These are phyloP conservation scores for Heterotis niloticus DNA, from an alignment of 2,113 vertebrate genomes.

Conservation along the genomic window DNA sequence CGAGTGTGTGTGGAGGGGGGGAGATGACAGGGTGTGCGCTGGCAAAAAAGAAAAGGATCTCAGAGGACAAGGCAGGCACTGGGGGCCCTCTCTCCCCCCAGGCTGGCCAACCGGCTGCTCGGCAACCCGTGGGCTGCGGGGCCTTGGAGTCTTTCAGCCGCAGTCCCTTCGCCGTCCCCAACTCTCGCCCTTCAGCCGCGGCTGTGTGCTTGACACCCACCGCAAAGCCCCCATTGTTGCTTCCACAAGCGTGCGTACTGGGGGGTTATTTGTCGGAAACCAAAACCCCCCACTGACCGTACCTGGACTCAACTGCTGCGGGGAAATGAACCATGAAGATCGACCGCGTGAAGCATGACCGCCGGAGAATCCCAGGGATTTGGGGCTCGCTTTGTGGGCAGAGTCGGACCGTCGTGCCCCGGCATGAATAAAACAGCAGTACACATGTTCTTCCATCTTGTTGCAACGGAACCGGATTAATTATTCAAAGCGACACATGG, in stretches of 20 bases:
- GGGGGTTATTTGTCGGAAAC: slow-evolving; percentile 9
- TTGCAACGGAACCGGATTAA: slow-evolving; percentile 24
- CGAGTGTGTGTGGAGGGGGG: background rate
- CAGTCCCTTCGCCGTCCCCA: background rate
- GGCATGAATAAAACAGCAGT: slow-evolving; percentile 31
- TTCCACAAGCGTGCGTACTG: background rate
- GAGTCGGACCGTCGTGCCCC: background rate
- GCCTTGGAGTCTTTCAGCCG: background rate
- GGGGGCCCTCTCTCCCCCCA: background rate
- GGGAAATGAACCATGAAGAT: background rate
- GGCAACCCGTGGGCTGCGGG: background rate
- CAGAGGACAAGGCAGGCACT: background rate
- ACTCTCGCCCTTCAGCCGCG: background rate
- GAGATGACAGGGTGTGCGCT: background rate
- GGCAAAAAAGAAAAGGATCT: slow-evolving; percentile 12
- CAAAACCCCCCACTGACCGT: background rate
- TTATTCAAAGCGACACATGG: slow-evolving; percentile 39
- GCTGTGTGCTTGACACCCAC: background rate
- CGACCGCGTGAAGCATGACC: background rate
- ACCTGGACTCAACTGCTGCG: background rate
- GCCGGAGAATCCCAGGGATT: background rate
- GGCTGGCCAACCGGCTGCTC: background rate
- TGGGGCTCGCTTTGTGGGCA: background rate
- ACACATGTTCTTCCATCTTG: slow-evolving; percentile 34
- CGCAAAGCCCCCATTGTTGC: background rate